Conservation (phyloP, 2,888 invertebrate genomes). For the Erebia palarica region DNA sequence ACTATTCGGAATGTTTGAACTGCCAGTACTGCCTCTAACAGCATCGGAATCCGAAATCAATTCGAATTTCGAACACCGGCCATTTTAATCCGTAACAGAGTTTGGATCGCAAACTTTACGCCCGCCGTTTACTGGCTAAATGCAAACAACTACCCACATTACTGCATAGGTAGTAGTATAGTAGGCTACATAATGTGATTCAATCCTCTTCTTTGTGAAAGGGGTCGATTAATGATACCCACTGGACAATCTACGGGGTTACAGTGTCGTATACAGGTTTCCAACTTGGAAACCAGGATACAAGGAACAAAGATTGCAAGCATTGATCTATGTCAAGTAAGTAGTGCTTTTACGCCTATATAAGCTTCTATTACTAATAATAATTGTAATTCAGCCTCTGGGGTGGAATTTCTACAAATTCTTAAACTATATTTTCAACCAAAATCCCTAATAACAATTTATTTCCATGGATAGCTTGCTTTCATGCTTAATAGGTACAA, state of each 20-base stretch:
- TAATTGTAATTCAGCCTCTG: no score
- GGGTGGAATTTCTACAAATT: no score
- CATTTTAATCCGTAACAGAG: conserved; percentile 54
- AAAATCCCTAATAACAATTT: no score
- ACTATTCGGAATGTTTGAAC: conserved; percentile 37
- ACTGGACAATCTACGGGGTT: not conserved
- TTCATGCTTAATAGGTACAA: no score
- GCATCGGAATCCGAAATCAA: conserved; percentile 47
- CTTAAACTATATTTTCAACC: no score
- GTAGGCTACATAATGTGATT: not conserved
- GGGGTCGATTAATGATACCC: not conserved
- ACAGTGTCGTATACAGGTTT: not conserved
- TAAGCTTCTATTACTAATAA: no score
- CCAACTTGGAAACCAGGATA: no score
- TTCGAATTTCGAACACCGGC: conserved; percentile 31
- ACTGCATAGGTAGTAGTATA: not conserved
- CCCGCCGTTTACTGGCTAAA: conserved; percentile 41
- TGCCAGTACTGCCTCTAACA: conserved; percentile 25
- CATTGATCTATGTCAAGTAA: no score
- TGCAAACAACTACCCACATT: conserved; percentile 50
- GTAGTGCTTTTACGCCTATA: no score
- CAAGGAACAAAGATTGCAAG: no score
- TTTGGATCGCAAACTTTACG: conserved; percentile 43
- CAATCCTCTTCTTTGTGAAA: not conserved
- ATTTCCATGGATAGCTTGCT: no score